Evolutionary conservation across 1,140 invertebrate species (phyloP).

Genomic region (Calosoma granatense): DNA sequence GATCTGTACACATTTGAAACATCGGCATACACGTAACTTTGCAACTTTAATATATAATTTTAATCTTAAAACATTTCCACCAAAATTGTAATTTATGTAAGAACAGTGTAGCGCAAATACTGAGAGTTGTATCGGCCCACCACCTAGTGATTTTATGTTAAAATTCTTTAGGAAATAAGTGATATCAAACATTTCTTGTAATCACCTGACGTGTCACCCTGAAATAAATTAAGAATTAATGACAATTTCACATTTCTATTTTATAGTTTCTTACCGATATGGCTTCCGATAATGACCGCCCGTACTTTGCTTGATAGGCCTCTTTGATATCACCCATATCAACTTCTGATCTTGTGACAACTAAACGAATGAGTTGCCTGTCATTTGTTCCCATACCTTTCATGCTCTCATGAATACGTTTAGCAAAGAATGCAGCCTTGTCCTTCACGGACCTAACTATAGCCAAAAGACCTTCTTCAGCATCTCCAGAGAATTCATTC

Average conservation of each 20-base stretch:
- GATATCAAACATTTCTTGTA: constrained; percentile 40
- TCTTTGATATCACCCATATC: constrained; percentile 81
- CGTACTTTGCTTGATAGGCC: constrained; percentile 67
- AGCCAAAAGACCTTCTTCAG: constrained; percentile 53
- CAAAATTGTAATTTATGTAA: too few species aligned
- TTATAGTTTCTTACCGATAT: constrained; percentile 69
- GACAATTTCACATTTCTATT: too few species aligned
- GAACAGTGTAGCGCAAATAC: too few species aligned
- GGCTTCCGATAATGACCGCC: constrained; percentile 66
- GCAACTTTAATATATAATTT: too few species aligned
- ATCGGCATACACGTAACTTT: too few species aligned
- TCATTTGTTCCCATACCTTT: constrained; percentile 77
- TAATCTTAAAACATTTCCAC: too few species aligned
- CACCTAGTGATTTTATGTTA: too few species aligned
- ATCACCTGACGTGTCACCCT: constrained; percentile 43
- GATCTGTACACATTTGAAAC: too few species aligned
- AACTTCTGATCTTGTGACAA: constrained; percentile 79
- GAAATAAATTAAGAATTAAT: constrained; percentile 23
- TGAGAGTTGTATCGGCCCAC: too few species aligned
- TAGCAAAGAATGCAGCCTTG: constrained; percentile 80
- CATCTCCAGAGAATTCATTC: constrained; percentile 59
- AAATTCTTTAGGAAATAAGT: constrained; percentile 25
- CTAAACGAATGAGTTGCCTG: constrained; percentile 71
- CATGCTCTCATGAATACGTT: constrained; percentile 80
- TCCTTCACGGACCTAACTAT: constrained; percentile 72